Evolutionary conservation across 2,888 invertebrate genomes (phyloP), one percentile per base, ranked within the genome.

Genomic region (Epistrophe eligans): DNA sequence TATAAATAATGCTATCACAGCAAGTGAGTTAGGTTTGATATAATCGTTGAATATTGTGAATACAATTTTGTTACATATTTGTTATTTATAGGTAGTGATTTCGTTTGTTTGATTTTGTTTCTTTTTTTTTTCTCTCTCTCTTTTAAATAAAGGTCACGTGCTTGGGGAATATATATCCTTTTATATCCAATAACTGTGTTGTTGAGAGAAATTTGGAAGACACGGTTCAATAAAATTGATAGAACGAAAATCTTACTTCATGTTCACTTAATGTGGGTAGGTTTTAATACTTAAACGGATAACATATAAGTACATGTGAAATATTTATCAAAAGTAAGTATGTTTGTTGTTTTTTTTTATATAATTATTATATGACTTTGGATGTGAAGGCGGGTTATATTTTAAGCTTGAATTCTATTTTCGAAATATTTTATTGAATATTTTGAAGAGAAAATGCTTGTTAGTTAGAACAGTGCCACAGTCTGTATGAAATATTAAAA

Each of bases 11-110:
- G 73, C 43, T 58, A 73, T 45, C 48, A 45, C 24, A 60, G 60
- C 24, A 67, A 73, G 60, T 70, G 67, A 48, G 58, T 70, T 70
- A 45, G 67, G 38, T 79, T 74, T 79, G 60, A 79, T 79, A 73
- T 74, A 57, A 79, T 32, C 58, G 67, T 40, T 38, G 50, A 45
- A 35, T 50, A 50, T 52, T 79, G 72, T 62, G 32, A 73, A 48
- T 43, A 48, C 40, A 66, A 66, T 57, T 57, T 32, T 45, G 70
- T 19, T 64, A 70, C 70, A 55, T 70, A 70, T 70, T 70, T 70
- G 70, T 70, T 70, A 70, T 70, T 70, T 70, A 55, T 70, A 70
- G 70, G 70, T 70, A 55, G 70, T 70, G 70, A 70, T 70, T 70
- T 38, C 19, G 55, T 40, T 70, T 52, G 52, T 55, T 67, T 45